Base-by-base conservation (phyloP, 2,888 invertebrate genomes). In the Hydraecia micacea region DNA sequence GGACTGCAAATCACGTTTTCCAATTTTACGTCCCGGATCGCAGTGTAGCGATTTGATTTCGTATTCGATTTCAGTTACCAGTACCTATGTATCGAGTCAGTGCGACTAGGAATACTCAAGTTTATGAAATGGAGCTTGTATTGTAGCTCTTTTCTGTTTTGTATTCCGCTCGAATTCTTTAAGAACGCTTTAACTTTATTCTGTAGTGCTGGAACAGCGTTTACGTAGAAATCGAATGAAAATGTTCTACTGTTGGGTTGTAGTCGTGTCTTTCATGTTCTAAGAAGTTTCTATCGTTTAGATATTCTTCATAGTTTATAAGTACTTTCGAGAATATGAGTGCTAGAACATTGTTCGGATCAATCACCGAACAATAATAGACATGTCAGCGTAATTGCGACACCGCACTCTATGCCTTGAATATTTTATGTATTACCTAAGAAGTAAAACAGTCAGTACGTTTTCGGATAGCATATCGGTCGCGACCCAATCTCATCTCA, bases 1-100 rank as follows among this genome's bases (percentile, higher is more conserved):
- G 42, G 73, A 68, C 36, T 80, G 69, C 66, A 82, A 84, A 89
- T 83, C 81, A 81, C 77, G 81, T 86, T 83, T 86, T 84, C 77
- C 78, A 87, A 85, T 86, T 86, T 81, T 74, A 67, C 79, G 72
- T 77, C 79, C 76, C 70, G 58, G 72, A 79, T 82, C 42, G 58
- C 73, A 70, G 74, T 52, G 74, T 28, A 71, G 75, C 71, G 66
- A 88, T 84, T 87, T 78, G 72, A 79, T 86, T 82, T 77, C 55
- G 65, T 79, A 77, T 77, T 86, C 76, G 74, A 81, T 78, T 86
- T 63, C 63, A 74, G 71, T 80, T 66, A 72, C 60, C 25, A 67
- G 55, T 74, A 62, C 60, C 49, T 73, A 32, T 18, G 69, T 75
- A 84, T 65, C 74, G 72, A 73, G 67, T 68, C 62, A 36, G 68